Conservation (phyloP, 1,140 invertebrate genomes). For the Metopolophium dirhodum region DNA sequence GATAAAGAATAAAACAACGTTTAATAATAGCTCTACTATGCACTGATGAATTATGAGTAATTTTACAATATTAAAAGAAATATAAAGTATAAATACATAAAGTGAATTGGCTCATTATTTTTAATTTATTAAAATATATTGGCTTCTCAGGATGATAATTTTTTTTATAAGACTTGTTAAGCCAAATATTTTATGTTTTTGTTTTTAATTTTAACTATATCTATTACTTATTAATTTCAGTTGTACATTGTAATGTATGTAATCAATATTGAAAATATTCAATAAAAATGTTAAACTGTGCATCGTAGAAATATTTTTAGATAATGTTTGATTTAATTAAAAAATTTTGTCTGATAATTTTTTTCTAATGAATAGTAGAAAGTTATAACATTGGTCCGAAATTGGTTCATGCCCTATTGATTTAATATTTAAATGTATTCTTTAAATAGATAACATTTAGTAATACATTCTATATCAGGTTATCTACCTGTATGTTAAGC, state of each 20-base stretch:
- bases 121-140: slow-evolving; percentile 24
- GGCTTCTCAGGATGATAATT: slow-evolving; percentile 52
- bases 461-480: not conserved
- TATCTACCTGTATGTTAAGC: not conserved
- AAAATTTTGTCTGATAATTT: not conserved
- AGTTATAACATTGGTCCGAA: not conserved
- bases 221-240: not conserved
- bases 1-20: slow-evolving; percentile 14
- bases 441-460: not conserved
- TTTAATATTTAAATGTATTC: not conserved
- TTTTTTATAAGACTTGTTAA: slow-evolving; percentile 53
- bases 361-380: not conserved
- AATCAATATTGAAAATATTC: not conserved
- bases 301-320: not conserved
- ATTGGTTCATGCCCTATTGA: not conserved
- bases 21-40: slow-evolving; percentile 40
- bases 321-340: not conserved
- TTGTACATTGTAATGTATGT: not conserved
- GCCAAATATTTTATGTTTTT: slow-evolving; percentile 38
- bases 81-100: not conserved
- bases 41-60: not conserved
- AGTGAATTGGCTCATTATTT: not conserved
- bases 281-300: not conserved
- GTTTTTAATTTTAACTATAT: not conserved
- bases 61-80: slow-evolving; percentile 14